phyloP scores from a whole-genome alignment of 2,797 vertebrate genomes.

The Xenops minutus region DNA sequence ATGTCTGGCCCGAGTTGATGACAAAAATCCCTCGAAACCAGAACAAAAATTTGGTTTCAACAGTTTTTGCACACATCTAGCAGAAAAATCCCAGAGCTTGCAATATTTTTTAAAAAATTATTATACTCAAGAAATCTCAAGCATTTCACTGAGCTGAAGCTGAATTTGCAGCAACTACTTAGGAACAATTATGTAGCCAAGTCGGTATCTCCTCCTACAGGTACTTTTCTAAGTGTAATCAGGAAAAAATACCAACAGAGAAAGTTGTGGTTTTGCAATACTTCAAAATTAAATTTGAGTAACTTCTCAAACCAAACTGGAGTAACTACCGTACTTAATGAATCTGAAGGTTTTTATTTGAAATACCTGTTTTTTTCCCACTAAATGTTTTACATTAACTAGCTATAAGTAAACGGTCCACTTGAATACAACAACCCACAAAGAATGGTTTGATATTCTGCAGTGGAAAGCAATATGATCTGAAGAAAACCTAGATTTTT shows the following conservation, averaged over 20 bases:
- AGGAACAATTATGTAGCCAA: not conserved
- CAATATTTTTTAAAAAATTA: not conserved
- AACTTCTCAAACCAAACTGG: not conserved
- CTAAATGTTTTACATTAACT: not conserved
- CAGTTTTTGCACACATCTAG: not conserved
- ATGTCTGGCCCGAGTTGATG: not conserved
- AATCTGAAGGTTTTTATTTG: not conserved
- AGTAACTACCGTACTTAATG: not conserved
- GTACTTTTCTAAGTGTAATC: not conserved
- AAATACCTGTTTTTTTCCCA: not conserved
- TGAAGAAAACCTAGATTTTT: not conserved
- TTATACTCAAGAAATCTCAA: not conserved
- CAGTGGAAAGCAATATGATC: not conserved
- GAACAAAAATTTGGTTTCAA: not conserved
- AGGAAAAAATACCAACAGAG: not conserved
- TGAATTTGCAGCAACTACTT: not conserved
- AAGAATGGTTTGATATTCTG: not conserved
- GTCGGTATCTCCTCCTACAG: not conserved
- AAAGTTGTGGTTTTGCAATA: not conserved
- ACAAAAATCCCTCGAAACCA: not conserved
- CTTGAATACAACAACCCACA: not conserved
- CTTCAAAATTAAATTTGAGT: not conserved
- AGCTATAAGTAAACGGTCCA: not conserved
- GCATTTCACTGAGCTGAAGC: not conserved
- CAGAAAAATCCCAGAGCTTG: not conserved